These are phyloP conservation scores for Ophiodon elongatus DNA, from an alignment of 2,113 vertebrate species.

Conservation along the genomic window DNA sequence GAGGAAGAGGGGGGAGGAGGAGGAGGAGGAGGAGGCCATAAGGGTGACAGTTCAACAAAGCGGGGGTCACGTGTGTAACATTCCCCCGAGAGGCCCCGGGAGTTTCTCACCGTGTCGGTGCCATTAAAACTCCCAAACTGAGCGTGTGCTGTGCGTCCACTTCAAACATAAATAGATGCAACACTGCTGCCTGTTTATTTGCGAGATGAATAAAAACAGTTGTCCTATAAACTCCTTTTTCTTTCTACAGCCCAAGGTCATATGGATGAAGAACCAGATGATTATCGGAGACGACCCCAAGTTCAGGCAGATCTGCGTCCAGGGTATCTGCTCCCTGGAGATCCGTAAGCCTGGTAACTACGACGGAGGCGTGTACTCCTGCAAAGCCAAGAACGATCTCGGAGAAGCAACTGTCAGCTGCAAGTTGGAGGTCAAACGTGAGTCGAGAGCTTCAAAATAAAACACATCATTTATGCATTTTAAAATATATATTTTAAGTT, in stretches of 20 bases:
- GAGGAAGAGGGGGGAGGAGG: background rate
- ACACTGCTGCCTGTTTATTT: background rate
- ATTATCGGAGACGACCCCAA: constrained; percentile 94
- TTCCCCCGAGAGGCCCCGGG: constrained; percentile 54
- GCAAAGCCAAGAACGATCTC: constrained; percentile 89
- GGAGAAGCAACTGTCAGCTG: constrained; percentile 92
- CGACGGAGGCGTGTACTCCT: constrained; percentile 93
- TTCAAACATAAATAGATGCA: constrained; percentile 41
- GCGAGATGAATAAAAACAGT: background rate
- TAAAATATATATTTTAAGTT: background rate
- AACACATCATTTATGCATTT: background rate
- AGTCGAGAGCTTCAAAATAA: constrained; percentile 44
- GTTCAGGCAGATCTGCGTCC: constrained; percentile 89
- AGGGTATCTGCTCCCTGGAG: constrained; percentile 95
- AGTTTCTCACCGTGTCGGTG: constrained; percentile 33
- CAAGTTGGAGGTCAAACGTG: constrained; percentile 94
- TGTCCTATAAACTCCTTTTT: background rate
- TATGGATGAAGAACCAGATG: constrained; percentile 98
- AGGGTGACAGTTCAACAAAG: constrained; percentile 38
- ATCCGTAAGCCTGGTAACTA: constrained; percentile 94
- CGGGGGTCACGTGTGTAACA: constrained; percentile 64
- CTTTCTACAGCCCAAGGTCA: constrained; percentile 89
- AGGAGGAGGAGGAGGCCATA: background rate
- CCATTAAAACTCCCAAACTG: constrained; percentile 38
- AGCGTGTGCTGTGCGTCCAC: constrained; percentile 11